phyloP scores from a whole-genome alignment of 2,888 invertebrate species.

The Phoenoteleia sp. region DNA sequence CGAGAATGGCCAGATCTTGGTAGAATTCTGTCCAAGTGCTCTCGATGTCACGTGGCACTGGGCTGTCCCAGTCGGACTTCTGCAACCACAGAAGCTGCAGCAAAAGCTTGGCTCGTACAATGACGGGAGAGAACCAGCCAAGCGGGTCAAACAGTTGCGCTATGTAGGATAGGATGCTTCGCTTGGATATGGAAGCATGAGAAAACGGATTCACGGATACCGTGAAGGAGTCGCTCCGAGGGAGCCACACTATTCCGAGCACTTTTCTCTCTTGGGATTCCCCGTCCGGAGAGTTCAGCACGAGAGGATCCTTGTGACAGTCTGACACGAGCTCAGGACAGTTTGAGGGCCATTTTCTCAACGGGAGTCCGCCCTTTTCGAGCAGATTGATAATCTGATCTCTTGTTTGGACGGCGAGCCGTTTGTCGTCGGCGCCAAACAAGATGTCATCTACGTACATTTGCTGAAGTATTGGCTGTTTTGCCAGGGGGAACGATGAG shows the following conservation, averaged over 20 bases:
- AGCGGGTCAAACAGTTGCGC: constrained; percentile 34
- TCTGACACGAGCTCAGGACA: neutral
- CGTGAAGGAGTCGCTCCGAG: neutral
- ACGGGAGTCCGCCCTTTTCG: neutral
- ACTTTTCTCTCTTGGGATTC: constrained; percentile 3
- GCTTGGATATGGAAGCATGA: neutral
- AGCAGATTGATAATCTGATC: no score
- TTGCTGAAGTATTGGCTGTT: no score
- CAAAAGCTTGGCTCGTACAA: no score
- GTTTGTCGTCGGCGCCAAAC: no score
- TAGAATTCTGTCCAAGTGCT: neutral
- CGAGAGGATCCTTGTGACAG: neutral
- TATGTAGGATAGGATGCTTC: constrained; percentile 43
- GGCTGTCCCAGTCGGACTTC: no score
- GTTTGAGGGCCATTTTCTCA: neutral
- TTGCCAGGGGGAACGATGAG: neutral
- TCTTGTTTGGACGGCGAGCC: no score
- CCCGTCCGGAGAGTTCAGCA: neutral
- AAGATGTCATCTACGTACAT: no score
- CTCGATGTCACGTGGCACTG: no score
- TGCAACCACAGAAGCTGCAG: no score
- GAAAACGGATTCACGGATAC: neutral
- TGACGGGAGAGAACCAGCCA: neutral
- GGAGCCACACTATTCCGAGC: neutral
- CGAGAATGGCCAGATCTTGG: neutral